Base-by-base conservation (phyloP, 2,888 invertebrate genomes). In the Metallyticus violacea region DNA sequence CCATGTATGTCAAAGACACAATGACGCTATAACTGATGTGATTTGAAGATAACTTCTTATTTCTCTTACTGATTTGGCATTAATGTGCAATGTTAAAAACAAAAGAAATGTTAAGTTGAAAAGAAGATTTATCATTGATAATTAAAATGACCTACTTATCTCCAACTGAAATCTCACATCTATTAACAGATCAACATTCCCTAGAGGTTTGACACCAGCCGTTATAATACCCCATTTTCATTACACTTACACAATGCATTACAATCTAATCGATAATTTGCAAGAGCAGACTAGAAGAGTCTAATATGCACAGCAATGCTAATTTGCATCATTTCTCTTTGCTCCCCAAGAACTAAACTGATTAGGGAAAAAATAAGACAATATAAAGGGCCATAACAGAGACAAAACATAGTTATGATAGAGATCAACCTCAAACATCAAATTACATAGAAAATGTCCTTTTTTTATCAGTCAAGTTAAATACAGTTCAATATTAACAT, bases 401-500 rank as follows among this genome's bases (percentile, higher is more conserved):
- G 40, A 40, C 9, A 62, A 62, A 62, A 62, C 22, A 62, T 62
- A 62, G 7, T 62, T 4, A 62, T 62, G 40, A 62, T 15, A 62
- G 40, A 62, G 40, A 62, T 62, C 40, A 62, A 62, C 40, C 40
- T 62, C 40, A 15, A 62, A 62, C 40, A 62, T 62, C 40, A 62
- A 62, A 62, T 15, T 62, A 62, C 40, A 62, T 22, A 62, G 15
- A 62, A 62, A 62, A 4, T 62, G 40, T 62, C 15, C 40, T 62
- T 15, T 15, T 80, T 30, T 26, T 79, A 80, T 26, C 79, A 85
- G 26, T 85, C 85, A 85, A 27, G n/a, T 82, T 76, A 82, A 82
- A 76, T 76, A 76, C 26, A 76, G 82, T 82, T 82, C 82, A 81
- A 81, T 26, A 82, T 82, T 82, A 82, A 82, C 82, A 82, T 82